These are phyloP conservation scores for Tetheella fluctuosa DNA, from an alignment of 2,888 invertebrate genomes.

Conservation along the genomic window DNA sequence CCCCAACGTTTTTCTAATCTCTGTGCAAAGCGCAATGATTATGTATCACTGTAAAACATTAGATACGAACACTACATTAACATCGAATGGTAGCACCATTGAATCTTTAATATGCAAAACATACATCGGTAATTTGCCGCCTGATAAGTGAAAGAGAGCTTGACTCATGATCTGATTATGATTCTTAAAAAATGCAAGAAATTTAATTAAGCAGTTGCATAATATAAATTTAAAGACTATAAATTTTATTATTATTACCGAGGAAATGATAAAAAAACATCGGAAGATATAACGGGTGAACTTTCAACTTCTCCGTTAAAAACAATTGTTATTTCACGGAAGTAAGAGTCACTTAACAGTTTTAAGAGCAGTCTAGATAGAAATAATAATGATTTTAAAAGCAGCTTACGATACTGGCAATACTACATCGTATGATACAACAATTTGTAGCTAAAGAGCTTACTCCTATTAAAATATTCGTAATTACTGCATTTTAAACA, in stretches of 20 bases:
- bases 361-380: background rate
- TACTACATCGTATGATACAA: background rate
- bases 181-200: background rate
- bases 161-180: background rate
- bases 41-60: background rate
- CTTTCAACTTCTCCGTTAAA: background rate
- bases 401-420: background rate
- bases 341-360: background rate
- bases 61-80: background rate
- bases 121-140: constrained; percentile 23
- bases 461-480: background rate
- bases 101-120: constrained; percentile 25
- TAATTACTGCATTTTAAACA: background rate
- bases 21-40: background rate
- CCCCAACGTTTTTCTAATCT: too few relatives aligned
- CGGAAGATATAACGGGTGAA: background rate
- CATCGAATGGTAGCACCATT: background rate
- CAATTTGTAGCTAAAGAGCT: background rate
- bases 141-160: constrained; percentile 22
- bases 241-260: background rate
- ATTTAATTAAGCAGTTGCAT: background rate
- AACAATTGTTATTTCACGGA: constrained; percentile 3
- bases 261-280: background rate
- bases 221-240: background rate
- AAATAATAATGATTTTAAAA: background rate